These are phyloP conservation scores for Apamea crenata DNA, from an alignment of 2,888 invertebrate genomes.

Conservation along the genomic window DNA sequence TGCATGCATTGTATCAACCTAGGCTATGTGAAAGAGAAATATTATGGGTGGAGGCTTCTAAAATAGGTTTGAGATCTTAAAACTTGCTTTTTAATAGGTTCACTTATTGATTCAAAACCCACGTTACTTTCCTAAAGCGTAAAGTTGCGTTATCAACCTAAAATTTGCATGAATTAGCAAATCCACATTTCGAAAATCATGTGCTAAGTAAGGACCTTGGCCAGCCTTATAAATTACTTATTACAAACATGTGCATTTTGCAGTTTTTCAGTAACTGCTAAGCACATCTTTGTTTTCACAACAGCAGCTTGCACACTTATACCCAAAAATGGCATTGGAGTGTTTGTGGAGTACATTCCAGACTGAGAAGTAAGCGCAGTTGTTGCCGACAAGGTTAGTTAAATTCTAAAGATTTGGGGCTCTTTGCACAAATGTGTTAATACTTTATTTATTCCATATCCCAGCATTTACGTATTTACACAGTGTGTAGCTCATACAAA, in stretches of 20 bases:
- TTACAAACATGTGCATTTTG: constrained; percentile 1
- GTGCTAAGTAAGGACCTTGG: constrained; percentile 24
- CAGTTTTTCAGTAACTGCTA: not conserved
- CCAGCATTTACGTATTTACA: not conserved
- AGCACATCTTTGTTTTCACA: constrained; percentile 1
- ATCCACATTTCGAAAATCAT: constrained; percentile 10
- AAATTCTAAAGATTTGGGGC: constrained; percentile 1
- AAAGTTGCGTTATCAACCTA: constrained; percentile 16
- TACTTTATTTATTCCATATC: not conserved
- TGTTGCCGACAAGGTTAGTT: not conserved
- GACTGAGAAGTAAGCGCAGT: not conserved
- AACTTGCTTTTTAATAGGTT: not conserved
- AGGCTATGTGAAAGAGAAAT: not conserved
- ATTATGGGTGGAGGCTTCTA: not conserved
- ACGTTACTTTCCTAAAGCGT: not conserved
- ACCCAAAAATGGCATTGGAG: not conserved
- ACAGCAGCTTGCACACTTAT: not conserved
- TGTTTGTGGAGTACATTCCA: not conserved
- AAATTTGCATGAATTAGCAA: constrained; percentile 17
- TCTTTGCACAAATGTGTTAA: not conserved
- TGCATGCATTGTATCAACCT: not conserved
- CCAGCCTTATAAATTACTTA: constrained; percentile 13
- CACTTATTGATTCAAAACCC: not conserved
- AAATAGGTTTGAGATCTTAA: not conserved
- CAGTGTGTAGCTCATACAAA: not conserved